phyloP scores from a whole-genome alignment of 2,888 invertebrate species.

The Sussaba pulchella region DNA sequence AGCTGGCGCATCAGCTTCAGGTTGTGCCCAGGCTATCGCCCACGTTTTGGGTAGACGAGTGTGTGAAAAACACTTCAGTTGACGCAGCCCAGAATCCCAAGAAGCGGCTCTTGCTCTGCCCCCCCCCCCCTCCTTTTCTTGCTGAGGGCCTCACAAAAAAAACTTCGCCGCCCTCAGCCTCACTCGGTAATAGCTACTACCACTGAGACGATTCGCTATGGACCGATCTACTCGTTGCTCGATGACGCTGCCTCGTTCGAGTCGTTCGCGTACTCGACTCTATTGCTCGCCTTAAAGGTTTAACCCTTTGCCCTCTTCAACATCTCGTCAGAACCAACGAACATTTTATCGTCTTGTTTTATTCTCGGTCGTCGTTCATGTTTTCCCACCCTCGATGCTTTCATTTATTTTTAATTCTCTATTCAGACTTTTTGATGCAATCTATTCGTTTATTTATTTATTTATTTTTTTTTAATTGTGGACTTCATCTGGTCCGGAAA shows the following conservation, averaged over 20 bases:
- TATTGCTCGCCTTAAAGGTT: neutral
- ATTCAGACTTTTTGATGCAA: neutral
- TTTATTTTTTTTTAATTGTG: slow-evolving; percentile 14
- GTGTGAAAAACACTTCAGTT: slow-evolving; percentile 42
- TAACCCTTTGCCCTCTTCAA: slow-evolving; percentile 16
- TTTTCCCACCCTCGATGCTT: slow-evolving; percentile 8
- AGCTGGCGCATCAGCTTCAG: neutral
- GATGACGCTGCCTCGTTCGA: slow-evolving; percentile 37
- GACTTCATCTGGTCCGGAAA: neutral
- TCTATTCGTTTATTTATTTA: slow-evolving; percentile 13
- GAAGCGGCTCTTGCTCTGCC: slow-evolving; percentile 29
- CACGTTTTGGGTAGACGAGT: neutral
- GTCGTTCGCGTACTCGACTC: slow-evolving; percentile 32
- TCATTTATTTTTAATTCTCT: neutral
- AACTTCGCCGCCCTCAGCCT: slow-evolving; percentile 12
- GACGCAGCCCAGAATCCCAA: slow-evolving; percentile 36
- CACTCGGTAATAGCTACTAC: slow-evolving; percentile 31
- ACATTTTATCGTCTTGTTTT: slow-evolving; percentile 48
- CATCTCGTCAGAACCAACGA: slow-evolving; percentile 25
- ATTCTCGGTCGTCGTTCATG: slow-evolving; percentile 43
- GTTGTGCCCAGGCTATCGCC: too few species aligned
- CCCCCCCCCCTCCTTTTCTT: too few species aligned
- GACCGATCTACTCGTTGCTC: slow-evolving; percentile 23
- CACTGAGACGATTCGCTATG: slow-evolving; percentile 7
- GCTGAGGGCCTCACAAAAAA: slow-evolving; percentile 30